A percentile compares a stretch with the other conserved stretches of the same genome.
Conservation (phyloP, 30 jellyfish, hydroid and myxozoan species). For the Haliclystus octoradiatus region DNA sequence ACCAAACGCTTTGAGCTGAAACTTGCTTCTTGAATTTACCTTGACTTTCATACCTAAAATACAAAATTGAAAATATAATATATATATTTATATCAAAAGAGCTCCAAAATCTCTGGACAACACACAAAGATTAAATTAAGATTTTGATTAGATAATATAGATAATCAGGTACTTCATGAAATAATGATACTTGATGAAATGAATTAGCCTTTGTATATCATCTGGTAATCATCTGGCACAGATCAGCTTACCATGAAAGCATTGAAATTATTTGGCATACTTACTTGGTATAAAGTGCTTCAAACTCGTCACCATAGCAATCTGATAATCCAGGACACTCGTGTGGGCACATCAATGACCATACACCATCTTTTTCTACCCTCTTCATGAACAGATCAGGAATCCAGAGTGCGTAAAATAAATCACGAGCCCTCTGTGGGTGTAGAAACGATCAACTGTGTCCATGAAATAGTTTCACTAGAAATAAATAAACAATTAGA, state of each 20-base stretch:
- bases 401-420: constrained; percentile 83
- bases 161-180: too few species aligned
- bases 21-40: constrained; percentile 57
- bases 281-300: constrained; percentile 50
- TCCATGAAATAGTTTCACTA: neutral
- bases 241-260: too few species aligned
- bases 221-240: too few species aligned
- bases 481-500: too few species aligned
- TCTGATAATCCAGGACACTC: constrained; percentile 97
- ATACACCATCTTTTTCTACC: constrained; percentile 60
- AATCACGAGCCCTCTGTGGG: constrained; percentile 78
- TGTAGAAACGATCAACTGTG: neutral
- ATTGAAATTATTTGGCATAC: too few species aligned
- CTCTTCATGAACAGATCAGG: constrained; percentile 95
- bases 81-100: too few species aligned
- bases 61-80: too few species aligned
- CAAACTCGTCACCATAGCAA: constrained; percentile 92
- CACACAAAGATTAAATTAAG: too few species aligned
- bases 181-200: too few species aligned
- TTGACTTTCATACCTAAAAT: constrained; percentile 62
- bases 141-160: too few species aligned
- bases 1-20: constrained; percentile 93
- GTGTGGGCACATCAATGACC: constrained; percentile 98
- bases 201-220: too few species aligned
- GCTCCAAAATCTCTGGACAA: too few species aligned